Evolutionary conservation across 2,113 vertebrate species (phyloP), one percentile per base, ranked within the genome.

Genomic region (Brachyistius frenatus): DNA sequence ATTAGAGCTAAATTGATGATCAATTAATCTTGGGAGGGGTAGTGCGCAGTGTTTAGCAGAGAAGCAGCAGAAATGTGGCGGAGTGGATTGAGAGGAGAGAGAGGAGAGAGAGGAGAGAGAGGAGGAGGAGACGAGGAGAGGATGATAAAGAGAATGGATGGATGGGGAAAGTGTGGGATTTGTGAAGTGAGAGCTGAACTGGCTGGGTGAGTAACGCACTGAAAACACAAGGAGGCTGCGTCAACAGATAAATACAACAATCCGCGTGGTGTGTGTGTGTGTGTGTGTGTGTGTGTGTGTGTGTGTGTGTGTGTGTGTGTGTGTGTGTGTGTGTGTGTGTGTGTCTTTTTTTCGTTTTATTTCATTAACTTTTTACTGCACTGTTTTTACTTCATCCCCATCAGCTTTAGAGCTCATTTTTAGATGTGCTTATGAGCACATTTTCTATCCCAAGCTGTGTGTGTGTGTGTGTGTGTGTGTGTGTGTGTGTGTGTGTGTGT

Each of bases 1-100:
- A 99, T 99, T 99, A 99, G 96, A 96, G 97, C 97, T 98, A 99
- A 99, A 99, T 99, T 98, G 97, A 99, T 97, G 98, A 99, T 99
- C 98, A 99, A 99, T 99, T 99, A 99, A 99, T 99, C 97, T 99
- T 97, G 96, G 97, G 96, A 97, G 96, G 96, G 96, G 96, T 96
- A 95, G 96, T 94, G 96, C 94, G 95, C 96, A 95, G 96, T 97
- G 96, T 97, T 97, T 97, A 96, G 97, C 96, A 94, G 96, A 95
- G 96, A 94, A 97, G 96, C 96, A 94, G 95, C 96, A 96, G 95
- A 96, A 89, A 90, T 77, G 89, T 89, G 81, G 68, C 58, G 74
- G 72, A 81, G 76, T 64, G 63, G 94, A 96, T 95, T 55, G 76
- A 78, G 79, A 63, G 74, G 79, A 83, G 78, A 82, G 64, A 55